Conservation (phyloP, 2,888 invertebrate species). For the Platycheirus rosarum region DNA sequence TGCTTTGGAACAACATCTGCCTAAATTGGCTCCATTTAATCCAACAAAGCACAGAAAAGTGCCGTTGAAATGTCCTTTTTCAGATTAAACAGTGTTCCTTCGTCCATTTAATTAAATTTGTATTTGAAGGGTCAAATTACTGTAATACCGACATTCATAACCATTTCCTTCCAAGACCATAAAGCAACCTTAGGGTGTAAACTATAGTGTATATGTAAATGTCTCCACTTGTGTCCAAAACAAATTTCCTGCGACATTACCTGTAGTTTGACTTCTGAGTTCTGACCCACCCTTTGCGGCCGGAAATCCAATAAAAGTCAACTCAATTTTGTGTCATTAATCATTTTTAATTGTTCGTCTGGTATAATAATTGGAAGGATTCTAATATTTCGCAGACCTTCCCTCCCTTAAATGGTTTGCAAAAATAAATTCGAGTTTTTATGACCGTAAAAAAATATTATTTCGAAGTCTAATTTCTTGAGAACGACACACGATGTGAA, state of each 20-base stretch:
- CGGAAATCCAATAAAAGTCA: not conserved
- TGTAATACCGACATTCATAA: not conserved
- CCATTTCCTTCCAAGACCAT: not conserved
- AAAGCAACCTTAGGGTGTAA: not conserved
- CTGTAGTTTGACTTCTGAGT: not conserved
- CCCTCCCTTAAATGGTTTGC: not conserved
- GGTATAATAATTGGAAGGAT: too few species aligned
- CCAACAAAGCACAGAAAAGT: slow-evolving; percentile 6
- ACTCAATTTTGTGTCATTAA: slow-evolving; percentile 16
- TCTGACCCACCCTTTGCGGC: not conserved
- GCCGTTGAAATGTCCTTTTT: slow-evolving; percentile 10
- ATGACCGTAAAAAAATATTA: slow-evolving; percentile 48
- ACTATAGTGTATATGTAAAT: too few species aligned
- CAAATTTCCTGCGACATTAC: not conserved
- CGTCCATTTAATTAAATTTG: slow-evolving; percentile 36
- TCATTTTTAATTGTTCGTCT: not conserved
- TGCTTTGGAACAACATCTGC: not conserved
- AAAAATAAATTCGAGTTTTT: slow-evolving; percentile 28
- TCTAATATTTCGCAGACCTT: too few species aligned
- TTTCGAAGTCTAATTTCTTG: slow-evolving; percentile 42
- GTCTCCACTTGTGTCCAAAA: not conserved
- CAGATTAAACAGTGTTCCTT: slow-evolving; percentile 19
- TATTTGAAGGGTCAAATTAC: slow-evolving; percentile 7
- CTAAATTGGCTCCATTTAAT: slow-evolving; percentile 34
- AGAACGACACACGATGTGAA: slow-evolving; percentile 39